A percentile compares a stretch with the other conserved stretches of the same genome.
Conservation (phyloP, 2,888 invertebrate genomes). For the Cinara cedri region DNA sequence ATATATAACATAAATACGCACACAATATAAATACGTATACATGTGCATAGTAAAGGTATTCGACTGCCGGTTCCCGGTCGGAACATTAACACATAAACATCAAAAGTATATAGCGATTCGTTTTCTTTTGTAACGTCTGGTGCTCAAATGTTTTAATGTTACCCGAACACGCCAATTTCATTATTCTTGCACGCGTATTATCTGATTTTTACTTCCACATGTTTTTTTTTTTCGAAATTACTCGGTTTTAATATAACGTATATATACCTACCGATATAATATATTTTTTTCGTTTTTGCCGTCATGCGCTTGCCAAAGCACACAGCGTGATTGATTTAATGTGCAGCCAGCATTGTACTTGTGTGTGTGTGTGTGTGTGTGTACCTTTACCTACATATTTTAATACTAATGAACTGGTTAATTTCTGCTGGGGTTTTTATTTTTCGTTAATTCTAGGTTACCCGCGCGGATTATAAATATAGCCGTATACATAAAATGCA, state of each 20-base stretch:
- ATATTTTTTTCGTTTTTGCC: not conserved
- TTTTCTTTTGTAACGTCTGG: slow-evolving; percentile 29
- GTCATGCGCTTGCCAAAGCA: not conserved
- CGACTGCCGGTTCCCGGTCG: slow-evolving; percentile 17
- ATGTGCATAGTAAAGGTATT: not conserved
- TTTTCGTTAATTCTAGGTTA: not conserved
- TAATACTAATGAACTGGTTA: not conserved
- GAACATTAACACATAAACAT: slow-evolving; percentile 49
- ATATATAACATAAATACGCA: no score
- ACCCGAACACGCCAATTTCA: slow-evolving; percentile 49
- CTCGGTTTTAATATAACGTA: not conserved
- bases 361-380: no score
- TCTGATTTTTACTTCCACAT: slow-evolving; percentile 42
- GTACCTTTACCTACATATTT: not conserved
- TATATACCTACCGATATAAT: no score
- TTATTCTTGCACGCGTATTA: slow-evolving; percentile 26
- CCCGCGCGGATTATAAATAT: no score
- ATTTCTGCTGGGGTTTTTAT: slow-evolving; percentile 1
- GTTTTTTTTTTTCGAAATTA: slow-evolving; percentile 12
- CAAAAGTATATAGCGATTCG: slow-evolving; percentile 35
- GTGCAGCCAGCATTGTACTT: no score
- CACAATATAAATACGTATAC: no score
- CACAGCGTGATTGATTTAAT: slow-evolving; percentile 17
- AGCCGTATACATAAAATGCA: no score
- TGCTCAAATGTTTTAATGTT: slow-evolving; percentile 39